These are phyloP conservation scores for Panthera tigris DNA, from an alignment of 2,113 vertebrate genomes.

Conservation along the genomic window DNA sequence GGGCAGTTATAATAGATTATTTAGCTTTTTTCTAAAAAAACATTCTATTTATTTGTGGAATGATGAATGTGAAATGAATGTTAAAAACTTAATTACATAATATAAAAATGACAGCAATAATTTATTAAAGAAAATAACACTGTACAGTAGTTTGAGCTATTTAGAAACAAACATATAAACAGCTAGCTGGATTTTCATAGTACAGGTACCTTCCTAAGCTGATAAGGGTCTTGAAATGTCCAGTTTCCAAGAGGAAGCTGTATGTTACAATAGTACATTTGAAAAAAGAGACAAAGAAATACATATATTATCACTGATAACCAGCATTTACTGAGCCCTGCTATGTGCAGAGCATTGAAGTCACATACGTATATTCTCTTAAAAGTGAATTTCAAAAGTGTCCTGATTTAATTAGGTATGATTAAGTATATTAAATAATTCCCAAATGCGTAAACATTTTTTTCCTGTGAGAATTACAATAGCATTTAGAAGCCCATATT, in stretches of 20 bases:
- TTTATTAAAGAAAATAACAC: not conserved
- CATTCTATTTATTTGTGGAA: not conserved
- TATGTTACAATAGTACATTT: not conserved
- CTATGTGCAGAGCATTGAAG: not conserved
- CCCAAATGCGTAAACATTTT: slow-evolving; percentile 17
- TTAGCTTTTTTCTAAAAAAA: not conserved
- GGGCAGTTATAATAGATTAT: not conserved
- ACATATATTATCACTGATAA: not conserved
- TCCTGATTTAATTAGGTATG: slow-evolving; percentile 35
- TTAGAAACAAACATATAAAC: not conserved
- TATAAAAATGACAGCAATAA: not conserved
- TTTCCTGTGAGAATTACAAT: slow-evolving; percentile 71
- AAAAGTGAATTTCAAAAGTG: not conserved
- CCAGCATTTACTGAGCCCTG: not conserved
- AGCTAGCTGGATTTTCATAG: not conserved
- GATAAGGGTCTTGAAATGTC: not conserved
- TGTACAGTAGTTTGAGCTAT: not conserved
- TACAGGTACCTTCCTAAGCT: not conserved
- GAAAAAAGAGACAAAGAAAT: not conserved
- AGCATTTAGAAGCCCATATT: slow-evolving; percentile 62
- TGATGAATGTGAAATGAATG: not conserved
- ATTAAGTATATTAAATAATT: not conserved
- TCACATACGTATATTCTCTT: not conserved
- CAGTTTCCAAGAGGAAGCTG: not conserved
- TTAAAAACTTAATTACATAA: not conserved